phyloP scores from a whole-genome alignment of 2,797 vertebrate genomes.

The Dipus sagitta region DNA sequence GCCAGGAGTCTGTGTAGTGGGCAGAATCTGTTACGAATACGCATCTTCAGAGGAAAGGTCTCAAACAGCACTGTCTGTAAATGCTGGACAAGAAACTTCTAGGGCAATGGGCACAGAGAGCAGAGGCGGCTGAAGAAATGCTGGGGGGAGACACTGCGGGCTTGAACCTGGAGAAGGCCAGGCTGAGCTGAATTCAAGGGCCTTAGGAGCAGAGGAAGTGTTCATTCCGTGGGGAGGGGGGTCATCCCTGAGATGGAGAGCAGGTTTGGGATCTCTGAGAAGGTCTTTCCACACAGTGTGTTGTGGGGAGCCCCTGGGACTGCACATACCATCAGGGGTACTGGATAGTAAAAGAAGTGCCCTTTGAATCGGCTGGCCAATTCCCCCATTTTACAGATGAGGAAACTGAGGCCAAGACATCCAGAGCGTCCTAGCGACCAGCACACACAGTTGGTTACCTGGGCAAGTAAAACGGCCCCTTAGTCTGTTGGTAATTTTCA shows the following conservation, averaged over 20 bases:
- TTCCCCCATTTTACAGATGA: slow-evolving; percentile 68
- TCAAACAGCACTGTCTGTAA: not conserved
- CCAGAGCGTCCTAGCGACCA: not conserved
- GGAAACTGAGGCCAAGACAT: slow-evolving; percentile 37
- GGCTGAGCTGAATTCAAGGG: not conserved
- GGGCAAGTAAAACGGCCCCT: not conserved
- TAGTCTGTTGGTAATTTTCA: not conserved
- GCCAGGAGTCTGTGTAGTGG: not conserved
- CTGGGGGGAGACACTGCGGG: not conserved
- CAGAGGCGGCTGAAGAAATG: no score
- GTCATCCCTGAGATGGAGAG: not conserved
- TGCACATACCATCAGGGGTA: not conserved
- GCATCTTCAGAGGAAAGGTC: not conserved
- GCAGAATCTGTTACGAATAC: not conserved
- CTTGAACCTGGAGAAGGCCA: not conserved
- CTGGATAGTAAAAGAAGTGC: not conserved
- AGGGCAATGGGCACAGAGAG: not conserved
- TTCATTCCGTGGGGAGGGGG: not conserved
- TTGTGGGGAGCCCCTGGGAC: not conserved
- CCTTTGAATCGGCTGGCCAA: not conserved
- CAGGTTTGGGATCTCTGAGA: not conserved
- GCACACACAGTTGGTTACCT: slow-evolving; percentile 54
- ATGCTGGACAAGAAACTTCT: not conserved
- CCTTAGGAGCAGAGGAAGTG: not conserved
- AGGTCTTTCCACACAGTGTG: slow-evolving; percentile 18